Base-by-base conservation (phyloP, 2,113 vertebrate species). In the Alethe castanea region DNA sequence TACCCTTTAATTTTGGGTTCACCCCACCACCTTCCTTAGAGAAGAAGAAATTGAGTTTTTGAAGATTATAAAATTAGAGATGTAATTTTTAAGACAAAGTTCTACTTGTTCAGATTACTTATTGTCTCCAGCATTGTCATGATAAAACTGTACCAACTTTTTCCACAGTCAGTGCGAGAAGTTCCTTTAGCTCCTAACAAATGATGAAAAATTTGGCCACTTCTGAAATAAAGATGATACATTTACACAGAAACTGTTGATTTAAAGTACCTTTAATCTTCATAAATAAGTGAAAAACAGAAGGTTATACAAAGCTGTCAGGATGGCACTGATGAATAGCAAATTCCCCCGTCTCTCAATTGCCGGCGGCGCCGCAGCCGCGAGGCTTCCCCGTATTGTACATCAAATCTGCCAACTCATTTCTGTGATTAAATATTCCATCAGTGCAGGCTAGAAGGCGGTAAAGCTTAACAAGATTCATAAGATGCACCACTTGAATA, bases 341-440 rank as follows among this genome's bases (percentile, higher is more conserved):
- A 88, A 94, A 96, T 97, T 96, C 97, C 93, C 97, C 96, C 86
- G 66, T 96, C 97, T 96, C 97, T 98, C 97, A 93, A 96, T 97
- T 98, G 98, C 96, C 5, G 8, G 95, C 86, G 92, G 97, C 97
- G 98, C 97, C 92, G 92, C 95, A 95, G 85, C 96, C 59, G 88
- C 96, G 91, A 96, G 94, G 91, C 97, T 97, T 97, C 95, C 93
- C 96, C 92, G 53, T 89, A 86, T 97, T 97, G 95, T 98, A 97
- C 95, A 98, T 98, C 98, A 98, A 97, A 98, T 95, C 97, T 98
- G 98, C 98, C 97, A 97, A 91, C 97, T 98, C 98, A 98, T 98
- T 98, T 95, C 97, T 98, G 97, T 98, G 98, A 98, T 98, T 98
- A 98, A 98, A 98, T 98, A 98, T 98, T 98, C 98, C 97, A 98